Base-by-base conservation (phyloP, 2,113 vertebrate species). In the Typhlomys cinereus region DNA sequence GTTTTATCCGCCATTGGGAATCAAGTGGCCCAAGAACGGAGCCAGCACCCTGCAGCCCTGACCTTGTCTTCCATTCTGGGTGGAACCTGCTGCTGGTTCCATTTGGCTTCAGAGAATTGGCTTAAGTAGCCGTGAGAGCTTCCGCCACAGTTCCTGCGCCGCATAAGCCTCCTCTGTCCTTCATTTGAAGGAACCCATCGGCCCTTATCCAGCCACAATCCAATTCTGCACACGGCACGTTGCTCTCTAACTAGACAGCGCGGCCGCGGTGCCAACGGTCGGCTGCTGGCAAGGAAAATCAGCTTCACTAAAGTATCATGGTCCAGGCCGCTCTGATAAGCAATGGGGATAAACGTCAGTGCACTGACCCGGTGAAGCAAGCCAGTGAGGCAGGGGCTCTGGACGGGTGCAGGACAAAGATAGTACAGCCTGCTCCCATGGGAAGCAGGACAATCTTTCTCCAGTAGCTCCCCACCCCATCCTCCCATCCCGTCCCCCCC, bases 141-240 rank as follows among this genome's bases (percentile, higher is more conserved):
- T 8, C 6, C 4, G 0, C 15, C 4, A 6, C 36, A 85, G 21
- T 46, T 6, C 5, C 7, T 20, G 20, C 9, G 23, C 62, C 52
- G 61, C 15, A 31, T n/a, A 50, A 20, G 90, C 39, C 6, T 67
- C 15, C 78, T 80, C 84, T 50, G 76, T 46, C n/a, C 23, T 76
- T 41, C 39, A 76, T 86, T n/a, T 90, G 44, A 75, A 70, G 75
- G 71, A 86, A 66, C n/a, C 34, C 17, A 1, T 69, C 61, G 91
- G 70, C 57, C 52, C 17, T 54, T 21, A 13, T n/a, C 44, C 93
- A 81, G n/a, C 29, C 61, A n/a, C 36, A 89, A 82, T 81, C 41
- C 41, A 69, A 5, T 59, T 61, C 57, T 59, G 20, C 46, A 80
- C 75, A 50, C 2, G 70, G 59, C 41, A 69, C 10, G 8, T 48